These are phyloP conservation scores for Elachura formosa DNA, from an alignment of 2,113 vertebrate species.

Conservation along the genomic window DNA sequence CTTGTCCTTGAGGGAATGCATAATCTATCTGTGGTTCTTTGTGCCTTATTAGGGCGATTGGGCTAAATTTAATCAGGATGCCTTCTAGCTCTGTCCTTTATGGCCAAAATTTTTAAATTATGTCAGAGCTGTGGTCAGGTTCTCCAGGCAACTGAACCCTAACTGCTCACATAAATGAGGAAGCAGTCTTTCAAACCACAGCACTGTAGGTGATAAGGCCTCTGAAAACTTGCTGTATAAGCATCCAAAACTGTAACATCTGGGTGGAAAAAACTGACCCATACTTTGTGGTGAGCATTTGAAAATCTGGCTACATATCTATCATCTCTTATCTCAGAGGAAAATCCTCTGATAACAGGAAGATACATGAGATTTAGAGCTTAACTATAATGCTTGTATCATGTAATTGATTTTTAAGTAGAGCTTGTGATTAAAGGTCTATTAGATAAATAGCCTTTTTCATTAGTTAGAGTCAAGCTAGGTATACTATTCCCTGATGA, in stretches of 20 bases:
- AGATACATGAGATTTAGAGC: constrained; percentile 44
- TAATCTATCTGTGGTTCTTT: background rate
- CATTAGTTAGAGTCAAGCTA: background rate
- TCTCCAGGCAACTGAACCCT: background rate
- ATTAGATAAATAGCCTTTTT: constrained; percentile 46
- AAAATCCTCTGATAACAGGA: constrained; percentile 55
- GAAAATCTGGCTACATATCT: background rate
- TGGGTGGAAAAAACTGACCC: background rate
- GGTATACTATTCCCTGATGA: background rate
- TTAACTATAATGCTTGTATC: constrained; percentile 35
- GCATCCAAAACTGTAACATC: background rate
- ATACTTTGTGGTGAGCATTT: background rate
- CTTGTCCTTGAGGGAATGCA: background rate
- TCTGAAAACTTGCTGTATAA: background rate
- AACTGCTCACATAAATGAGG: background rate
- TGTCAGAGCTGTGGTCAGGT: background rate
- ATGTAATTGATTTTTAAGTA: constrained; percentile 54
- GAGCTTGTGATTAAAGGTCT: constrained; percentile 11
- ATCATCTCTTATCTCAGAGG: constrained; percentile 25
- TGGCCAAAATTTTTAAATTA: background rate
- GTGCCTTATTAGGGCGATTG: rapidly evolving
- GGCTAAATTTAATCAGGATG: background rate
- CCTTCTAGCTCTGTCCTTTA: background rate
- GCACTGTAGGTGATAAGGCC: background rate
- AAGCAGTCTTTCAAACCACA: background rate